Evolutionary conservation across 2,113 vertebrate genomes (phyloP).

Genomic region (Oenanthe melanoleuca): DNA sequence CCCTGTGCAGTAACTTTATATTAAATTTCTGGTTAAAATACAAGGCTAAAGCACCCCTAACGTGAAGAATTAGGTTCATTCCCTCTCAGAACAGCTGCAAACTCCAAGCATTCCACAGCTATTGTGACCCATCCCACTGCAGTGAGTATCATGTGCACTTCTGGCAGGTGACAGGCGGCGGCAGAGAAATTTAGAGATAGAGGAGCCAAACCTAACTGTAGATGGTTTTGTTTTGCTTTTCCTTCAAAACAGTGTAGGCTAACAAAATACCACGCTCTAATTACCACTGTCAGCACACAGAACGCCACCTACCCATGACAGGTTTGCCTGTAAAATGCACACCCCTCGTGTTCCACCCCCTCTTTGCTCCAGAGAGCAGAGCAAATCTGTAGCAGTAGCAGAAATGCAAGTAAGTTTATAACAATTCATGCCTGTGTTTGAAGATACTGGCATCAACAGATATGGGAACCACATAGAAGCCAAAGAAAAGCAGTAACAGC

Average conservation of each 20-base stretch:
- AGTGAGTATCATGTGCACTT: rapidly evolving
- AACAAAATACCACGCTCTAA: neutral
- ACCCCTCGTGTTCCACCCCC: rapidly evolving
- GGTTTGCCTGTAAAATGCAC: neutral
- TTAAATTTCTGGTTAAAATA: neutral
- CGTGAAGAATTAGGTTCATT: neutral
- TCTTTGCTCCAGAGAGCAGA: neutral
- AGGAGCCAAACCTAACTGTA: neutral
- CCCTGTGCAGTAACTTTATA: neutral
- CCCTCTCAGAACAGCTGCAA: neutral
- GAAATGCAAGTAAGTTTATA: neutral
- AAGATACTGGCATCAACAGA: neutral
- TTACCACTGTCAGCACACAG: neutral
- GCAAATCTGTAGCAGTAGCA: neutral
- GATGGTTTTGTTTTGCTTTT: neutral
- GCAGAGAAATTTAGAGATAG: neutral
- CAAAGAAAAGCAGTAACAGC: neutral
- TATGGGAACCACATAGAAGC: neutral
- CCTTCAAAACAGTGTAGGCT: neutral
- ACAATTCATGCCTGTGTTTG: neutral
- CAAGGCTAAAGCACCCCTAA: neutral
- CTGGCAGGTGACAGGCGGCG: neutral
- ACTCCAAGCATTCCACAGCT: neutral
- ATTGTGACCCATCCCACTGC: neutral
- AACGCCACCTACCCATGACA: neutral